Evolutionary conservation across 1,140 invertebrate species (phyloP), one percentile per base, ranked within the genome.

Genomic region (Eupeodes corollae): DNA sequence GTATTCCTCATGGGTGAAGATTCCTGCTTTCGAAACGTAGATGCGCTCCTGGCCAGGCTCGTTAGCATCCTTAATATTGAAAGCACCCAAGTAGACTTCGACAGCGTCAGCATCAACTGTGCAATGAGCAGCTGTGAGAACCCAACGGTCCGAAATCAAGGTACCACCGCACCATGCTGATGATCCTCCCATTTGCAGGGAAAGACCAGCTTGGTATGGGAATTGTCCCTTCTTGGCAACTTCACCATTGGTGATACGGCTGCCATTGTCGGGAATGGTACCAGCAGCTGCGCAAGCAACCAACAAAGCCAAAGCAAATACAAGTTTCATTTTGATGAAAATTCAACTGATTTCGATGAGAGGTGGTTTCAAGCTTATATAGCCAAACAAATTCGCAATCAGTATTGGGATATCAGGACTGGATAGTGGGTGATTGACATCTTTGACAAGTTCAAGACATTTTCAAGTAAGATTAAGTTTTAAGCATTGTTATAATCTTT

Each of bases 111-210:
- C 35, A 14, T 37, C 70, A 54, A 72, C 67, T 0, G 63, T 65
- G 48, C 77, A 79, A 54, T 79, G 77, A 31, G 75, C 77, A 13
- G 77, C 76, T 15, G 75, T 79, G 32, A 79, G 47, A 16, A 79
- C 63, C 72, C 73, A 77, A 35, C 63, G 56, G 15, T 72, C 57
- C 18, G 71, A 71, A 35, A 79, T 73, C 21, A 79, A 51, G 10
- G 71, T 73, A 10, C 75, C 76, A 49, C 74, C 75, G 54, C 77
- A 79, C 55, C 54, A 66, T 50, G 56, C 52, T 6, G 50, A 53
- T 19, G 45, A 47, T 1, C 42, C 40, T 33, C 14, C 55, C 21
- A 56, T 0, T 44, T 58, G 64, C 12, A 70, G 52, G 32, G 55
- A 51, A 6, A 69, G 54, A 53, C 60, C 57, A 33, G 59, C 66